phyloP scores from a whole-genome alignment of 30 jellyfish, hydroid and myxozoan genomes.

The Turritopsis rubra region DNA sequence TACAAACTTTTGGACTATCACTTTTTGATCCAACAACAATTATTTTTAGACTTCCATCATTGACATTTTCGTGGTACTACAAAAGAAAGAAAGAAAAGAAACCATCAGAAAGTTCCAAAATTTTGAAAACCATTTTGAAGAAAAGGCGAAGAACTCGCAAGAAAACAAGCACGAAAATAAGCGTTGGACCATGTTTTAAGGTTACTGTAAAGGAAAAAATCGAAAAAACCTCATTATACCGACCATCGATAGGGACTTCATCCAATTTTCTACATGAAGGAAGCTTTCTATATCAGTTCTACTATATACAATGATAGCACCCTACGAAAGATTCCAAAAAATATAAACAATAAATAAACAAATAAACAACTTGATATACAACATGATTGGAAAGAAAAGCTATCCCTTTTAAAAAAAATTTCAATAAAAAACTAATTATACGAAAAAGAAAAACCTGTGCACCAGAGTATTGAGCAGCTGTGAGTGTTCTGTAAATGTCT shows the following conservation, averaged over 20 bases:
- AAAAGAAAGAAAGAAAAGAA: background rate
- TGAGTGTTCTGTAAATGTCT: constrained; percentile 8
- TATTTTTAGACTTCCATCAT: background rate
- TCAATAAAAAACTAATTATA: background rate
- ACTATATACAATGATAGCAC: constrained; percentile 30
- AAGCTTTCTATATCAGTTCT: constrained; percentile 24
- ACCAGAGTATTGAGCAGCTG: constrained; percentile 10
- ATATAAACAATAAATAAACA: no score
- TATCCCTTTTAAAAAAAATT: no score
- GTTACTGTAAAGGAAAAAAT: background rate
- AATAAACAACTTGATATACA: no score
- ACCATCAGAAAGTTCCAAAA: background rate
- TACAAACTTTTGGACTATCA: constrained; percentile 5
- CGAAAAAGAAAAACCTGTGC: constrained; percentile 12
- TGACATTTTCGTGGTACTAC: background rate
- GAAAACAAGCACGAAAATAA: no score
- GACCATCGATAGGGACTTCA: background rate
- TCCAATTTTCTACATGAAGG: constrained; percentile 14
- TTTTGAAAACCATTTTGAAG: background rate
- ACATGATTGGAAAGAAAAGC: no score
- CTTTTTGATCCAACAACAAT: constrained; percentile 6
- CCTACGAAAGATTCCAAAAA: background rate
- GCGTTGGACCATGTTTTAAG: no score
- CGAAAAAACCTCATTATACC: background rate
- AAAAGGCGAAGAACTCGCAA: background rate